Evolutionary conservation across 2,113 vertebrate genomes (phyloP).

Genomic region (Tamias sibiricus): DNA sequence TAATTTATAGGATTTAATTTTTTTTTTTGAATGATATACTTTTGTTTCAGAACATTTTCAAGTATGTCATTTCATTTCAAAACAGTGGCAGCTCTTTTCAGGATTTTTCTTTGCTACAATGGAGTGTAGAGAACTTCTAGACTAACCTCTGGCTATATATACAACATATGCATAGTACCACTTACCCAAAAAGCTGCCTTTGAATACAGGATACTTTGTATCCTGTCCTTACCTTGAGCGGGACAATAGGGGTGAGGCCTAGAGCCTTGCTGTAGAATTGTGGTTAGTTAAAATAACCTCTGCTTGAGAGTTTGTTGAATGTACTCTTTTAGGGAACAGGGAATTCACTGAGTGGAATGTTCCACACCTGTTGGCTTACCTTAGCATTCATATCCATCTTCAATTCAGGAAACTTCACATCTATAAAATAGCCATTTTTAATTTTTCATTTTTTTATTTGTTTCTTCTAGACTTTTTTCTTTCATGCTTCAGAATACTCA

Average conservation of each 20-base stretch:
- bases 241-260: not conserved
- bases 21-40: not conserved
- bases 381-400: not conserved
- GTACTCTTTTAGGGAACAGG: not conserved
- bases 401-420: not conserved
- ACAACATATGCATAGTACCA: rapidly evolving
- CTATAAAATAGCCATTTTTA: not conserved
- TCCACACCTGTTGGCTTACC: not conserved
- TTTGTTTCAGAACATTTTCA: not conserved
- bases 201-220: not conserved
- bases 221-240: not conserved
- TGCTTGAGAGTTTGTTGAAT: not conserved
- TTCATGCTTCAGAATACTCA: not conserved
- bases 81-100: not conserved
- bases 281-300: not conserved
- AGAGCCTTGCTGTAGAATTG: not conserved
- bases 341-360: not conserved
- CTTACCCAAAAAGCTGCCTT: not conserved
- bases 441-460: not conserved
- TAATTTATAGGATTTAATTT: not conserved
- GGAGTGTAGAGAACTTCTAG: not conserved
- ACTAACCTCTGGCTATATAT: not conserved
- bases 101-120: not conserved
- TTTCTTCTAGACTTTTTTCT: not conserved
- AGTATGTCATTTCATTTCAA: not conserved